Evolutionary conservation across 35 echinoderm and acorn worm genomes (phyloP).

Genomic region (Strongylocentrotus purpuratus): DNA sequence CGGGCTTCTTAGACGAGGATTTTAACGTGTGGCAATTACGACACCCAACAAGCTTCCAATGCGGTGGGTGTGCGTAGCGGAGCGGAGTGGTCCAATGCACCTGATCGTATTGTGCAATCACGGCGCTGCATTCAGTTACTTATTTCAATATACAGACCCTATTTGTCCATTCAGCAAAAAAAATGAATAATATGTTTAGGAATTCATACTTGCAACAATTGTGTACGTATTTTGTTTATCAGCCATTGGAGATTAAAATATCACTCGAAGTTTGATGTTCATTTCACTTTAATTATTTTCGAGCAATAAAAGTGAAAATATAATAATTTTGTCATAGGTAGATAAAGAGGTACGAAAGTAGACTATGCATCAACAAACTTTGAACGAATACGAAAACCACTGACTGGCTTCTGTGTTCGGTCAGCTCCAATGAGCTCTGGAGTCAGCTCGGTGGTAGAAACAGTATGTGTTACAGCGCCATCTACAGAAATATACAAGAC

Average conservation of each 20-base stretch:
- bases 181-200: neutral
- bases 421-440: neutral
- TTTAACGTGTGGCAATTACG: neutral
- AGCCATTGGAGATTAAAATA: too few relatives aligned
- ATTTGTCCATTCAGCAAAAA: neutral
- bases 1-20: too few relatives aligned
- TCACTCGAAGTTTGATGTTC: too few relatives aligned
- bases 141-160: neutral
- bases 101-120: neutral
- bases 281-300: too few relatives aligned
- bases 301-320: too few relatives aligned
- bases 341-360: neutral
- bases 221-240: too few relatives aligned
- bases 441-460: neutral
- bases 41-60: neutral
- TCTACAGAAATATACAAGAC: neutral
- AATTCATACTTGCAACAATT: neutral
- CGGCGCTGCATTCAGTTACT: neutral
- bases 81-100: neutral
- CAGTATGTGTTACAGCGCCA: neutral
- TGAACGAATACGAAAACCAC: neutral
- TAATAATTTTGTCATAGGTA: too few relatives aligned
- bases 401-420: neutral
- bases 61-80: neutral
- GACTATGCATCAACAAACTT: neutral